Base-by-base conservation (phyloP, 2,888 invertebrate species). In the Protophormia terraenovae region DNA sequence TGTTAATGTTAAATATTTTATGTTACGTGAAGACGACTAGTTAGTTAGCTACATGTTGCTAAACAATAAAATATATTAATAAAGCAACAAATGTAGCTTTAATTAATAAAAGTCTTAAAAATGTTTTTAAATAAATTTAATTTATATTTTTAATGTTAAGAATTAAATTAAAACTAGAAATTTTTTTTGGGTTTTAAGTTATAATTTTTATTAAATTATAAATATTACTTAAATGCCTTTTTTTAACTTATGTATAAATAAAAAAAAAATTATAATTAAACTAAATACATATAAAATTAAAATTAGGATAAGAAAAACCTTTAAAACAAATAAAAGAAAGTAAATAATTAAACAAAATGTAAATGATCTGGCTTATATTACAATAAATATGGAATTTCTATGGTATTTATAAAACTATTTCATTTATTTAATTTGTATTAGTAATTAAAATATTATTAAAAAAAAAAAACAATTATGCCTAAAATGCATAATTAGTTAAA, bases 141-240 rank as follows among this genome's bases (percentile, higher is more conserved):
- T 35, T 35, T 6, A 35, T 7, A 6, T 35, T 35, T 35, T 3
- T 2, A 35, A 38, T 38, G 12, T 14, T 14, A 12, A 0, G n/a
- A n/a, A n/a, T 41, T 41, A 5, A 41, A 41, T 41, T 12, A 41
- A 41, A 41, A 41, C 14, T 12, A 41, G 12, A 41, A 41, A 41
- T 14, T 35, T 38, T 69, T 60, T 7, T 16, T n/a, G n/a, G 1
- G 0, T 35, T 50, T 62, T 14, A 32, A 62, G 27, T 71, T 62
- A 71, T 62, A 47, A 35, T 55, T 7, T 27, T 29, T 16, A 2
- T 73, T 64, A 38, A 19, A n/a, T n/a, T 7, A 35, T 27, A 24
- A n/a, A 29, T 55, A 66, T 50, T 50, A 27, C 12, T 8, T 73
- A 84, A 84, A 84, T 84, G 84, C 72, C 32, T 75, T 55, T 47